Evolutionary conservation across 2,888 invertebrate species (phyloP).

Genomic region (Syrista parreyssii): DNA sequence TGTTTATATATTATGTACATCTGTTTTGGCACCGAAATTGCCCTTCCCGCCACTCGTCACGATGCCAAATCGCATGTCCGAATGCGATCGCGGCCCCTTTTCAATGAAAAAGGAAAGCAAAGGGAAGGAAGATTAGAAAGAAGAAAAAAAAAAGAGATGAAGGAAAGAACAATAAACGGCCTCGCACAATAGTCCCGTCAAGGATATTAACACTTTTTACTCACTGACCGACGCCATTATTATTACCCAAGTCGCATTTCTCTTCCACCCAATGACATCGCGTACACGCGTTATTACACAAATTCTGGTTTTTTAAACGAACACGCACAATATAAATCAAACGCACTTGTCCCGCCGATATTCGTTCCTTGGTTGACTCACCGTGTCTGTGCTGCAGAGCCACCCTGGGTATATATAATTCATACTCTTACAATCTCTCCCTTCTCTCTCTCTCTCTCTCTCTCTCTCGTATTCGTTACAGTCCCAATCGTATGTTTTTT

Average conservation of each 20-base stretch:
- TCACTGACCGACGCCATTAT: not conserved
- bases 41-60: constrained; percentile 36
- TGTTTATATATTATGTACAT: constrained; percentile 62
- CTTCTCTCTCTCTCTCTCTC: not conserved
- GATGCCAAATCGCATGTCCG: constrained; percentile 39
- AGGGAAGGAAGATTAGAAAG: not conserved
- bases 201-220: not conserved
- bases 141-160: not conserved
- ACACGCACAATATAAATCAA: not conserved
- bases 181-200: not conserved
- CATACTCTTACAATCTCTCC: not conserved
- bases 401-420: constrained; percentile 24
- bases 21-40: constrained; percentile 63
- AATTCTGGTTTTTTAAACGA: not conserved
- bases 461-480: constrained; percentile 8
- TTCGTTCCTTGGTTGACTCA: constrained; percentile 38
- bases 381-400: constrained; percentile 44
- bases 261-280: not conserved
- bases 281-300: not conserved
- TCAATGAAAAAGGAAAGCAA: not conserved
- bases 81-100: constrained; percentile 21
- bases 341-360: constrained; percentile 29
- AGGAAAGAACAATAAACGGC: not conserved
- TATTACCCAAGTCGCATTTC: not conserved
- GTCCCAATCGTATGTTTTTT: constrained; percentile 19